phyloP scores from a whole-genome alignment of 2,797 vertebrate genomes.

The Dendrocincla fuliginosa region DNA sequence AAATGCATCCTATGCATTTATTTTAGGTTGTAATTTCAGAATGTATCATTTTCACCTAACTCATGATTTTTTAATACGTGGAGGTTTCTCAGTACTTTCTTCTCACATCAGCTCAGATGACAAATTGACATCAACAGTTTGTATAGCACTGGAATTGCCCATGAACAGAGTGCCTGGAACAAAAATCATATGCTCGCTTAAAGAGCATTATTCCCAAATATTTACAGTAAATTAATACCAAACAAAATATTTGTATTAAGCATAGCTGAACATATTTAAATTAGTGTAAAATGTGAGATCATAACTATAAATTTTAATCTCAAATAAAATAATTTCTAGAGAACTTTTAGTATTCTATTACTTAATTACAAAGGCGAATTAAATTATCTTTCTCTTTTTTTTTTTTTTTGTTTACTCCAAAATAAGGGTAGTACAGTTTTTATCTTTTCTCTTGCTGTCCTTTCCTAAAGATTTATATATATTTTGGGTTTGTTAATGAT shows the following conservation, averaged over 20 bases:
- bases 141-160: background rate
- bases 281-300: background rate
- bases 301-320: background rate
- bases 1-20: background rate
- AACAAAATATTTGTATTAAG: background rate
- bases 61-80: background rate
- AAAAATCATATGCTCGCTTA: background rate
- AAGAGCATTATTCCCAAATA: background rate
- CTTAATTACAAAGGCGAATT: background rate
- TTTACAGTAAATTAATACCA: background rate
- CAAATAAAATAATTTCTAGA: background rate
- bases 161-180: background rate
- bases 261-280: background rate
- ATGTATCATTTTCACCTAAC: fast-evolving
- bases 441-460: background rate
- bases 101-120: background rate
- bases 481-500: background rate
- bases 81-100: background rate
- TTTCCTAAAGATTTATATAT: background rate
- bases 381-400: background rate
- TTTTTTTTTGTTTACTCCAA: background rate
- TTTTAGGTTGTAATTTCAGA: background rate
- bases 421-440: background rate
- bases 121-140: background rate
- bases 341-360: background rate